Evolutionary conservation across 2,888 invertebrate genomes (phyloP).

Genomic region (Leptinotarsa peninsularis): DNA sequence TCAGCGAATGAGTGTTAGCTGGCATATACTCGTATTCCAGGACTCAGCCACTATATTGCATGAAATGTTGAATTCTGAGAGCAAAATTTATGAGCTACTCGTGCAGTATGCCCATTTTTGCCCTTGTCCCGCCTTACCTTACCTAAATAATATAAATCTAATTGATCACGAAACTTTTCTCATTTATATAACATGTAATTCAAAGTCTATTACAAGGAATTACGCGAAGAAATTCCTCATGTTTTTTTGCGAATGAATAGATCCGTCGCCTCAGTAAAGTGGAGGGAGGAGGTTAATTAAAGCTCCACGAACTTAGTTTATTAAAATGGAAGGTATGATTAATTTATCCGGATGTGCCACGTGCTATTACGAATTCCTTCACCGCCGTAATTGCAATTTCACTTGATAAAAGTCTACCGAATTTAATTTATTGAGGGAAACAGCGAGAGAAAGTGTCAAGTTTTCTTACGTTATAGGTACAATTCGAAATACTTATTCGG

Average conservation of each 20-base stretch:
- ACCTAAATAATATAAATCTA: no score
- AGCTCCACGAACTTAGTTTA: constrained; percentile 11
- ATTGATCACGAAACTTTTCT: neutral
- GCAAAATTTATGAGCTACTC: no score
- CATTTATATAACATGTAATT: constrained; percentile 7
- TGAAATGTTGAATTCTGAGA: no score
- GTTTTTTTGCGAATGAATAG: neutral
- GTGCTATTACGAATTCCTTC: constrained; percentile 19
- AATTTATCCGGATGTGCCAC: constrained; percentile 21
- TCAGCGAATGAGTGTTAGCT: no score
- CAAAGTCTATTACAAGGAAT: neutral
- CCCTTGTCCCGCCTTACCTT: no score
- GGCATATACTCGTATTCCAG: no score
- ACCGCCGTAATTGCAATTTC: constrained; percentile 18
- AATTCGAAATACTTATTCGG: neutral
- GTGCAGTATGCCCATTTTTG: no score
- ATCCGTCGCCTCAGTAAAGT: constrained; percentile 1
- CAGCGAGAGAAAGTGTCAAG: neutral
- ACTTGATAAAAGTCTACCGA: constrained; percentile 10
- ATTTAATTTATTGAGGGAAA: constrained; percentile 18
- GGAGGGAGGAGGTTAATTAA: constrained; percentile 11
- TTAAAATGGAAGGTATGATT: constrained; percentile 17
- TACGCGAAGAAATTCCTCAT: constrained; percentile 1
- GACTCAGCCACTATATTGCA: no score
- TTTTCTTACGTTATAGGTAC: neutral